Percentiles rank a stretch among this genome's conserved stretches.
Evolutionary conservation across 1,140 invertebrate genomes (phyloP).

Genomic region (Microplitis demolitor): DNA sequence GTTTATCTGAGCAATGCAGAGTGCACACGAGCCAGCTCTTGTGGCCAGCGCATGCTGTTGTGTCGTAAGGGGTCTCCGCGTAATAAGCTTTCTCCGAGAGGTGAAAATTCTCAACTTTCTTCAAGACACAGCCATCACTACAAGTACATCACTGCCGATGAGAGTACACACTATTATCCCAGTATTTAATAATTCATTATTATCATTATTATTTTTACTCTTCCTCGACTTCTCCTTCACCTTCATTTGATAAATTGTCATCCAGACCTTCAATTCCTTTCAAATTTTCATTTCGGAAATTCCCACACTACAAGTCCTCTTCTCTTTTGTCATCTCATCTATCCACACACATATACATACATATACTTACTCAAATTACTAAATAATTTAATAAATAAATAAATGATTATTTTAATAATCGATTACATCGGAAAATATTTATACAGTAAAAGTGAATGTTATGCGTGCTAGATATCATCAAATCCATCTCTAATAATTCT

Average conservation of each 20-base stretch:
- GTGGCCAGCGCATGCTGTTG: slow-evolving; percentile 17
- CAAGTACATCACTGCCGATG: not conserved
- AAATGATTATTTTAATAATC: too few species aligned
- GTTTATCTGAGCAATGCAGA: not conserved
- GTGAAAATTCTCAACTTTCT: slow-evolving; percentile 59
- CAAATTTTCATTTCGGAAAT: too few species aligned
- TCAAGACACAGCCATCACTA: slow-evolving; percentile 33
- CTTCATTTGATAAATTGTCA: too few species aligned
- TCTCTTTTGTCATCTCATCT: too few species aligned
- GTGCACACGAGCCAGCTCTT: slow-evolving; percentile 5
- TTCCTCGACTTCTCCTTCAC: too few species aligned
- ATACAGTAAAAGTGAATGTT: not conserved
- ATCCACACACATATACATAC: too few species aligned
- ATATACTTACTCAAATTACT: too few species aligned
- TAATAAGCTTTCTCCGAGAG: slow-evolving; percentile 56
- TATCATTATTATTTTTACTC: too few species aligned
- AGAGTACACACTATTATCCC: not conserved
- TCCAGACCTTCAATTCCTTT: too few species aligned
- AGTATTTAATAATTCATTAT: too few species aligned
- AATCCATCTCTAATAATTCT: not conserved
- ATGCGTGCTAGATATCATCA: not conserved
- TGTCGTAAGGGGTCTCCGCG: slow-evolving; percentile 41
- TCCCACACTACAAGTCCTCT: too few species aligned
- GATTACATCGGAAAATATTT: not conserved
- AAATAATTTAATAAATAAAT: too few species aligned